A percentile compares a stretch with the other conserved stretches of the same genome.
Conservation (phyloP, 2,888 invertebrate species). For the Eurois occulta region DNA sequence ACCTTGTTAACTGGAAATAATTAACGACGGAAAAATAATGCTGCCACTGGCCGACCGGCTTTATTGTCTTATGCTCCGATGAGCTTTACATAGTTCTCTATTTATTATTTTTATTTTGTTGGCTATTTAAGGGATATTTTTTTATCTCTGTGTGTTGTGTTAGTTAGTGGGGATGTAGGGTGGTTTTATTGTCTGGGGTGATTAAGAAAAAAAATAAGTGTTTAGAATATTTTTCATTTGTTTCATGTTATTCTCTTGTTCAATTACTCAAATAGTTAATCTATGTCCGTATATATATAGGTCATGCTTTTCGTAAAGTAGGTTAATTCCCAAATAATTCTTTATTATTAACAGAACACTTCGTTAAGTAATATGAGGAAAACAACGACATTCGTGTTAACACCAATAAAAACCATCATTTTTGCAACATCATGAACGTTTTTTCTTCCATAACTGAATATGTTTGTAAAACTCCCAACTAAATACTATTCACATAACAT, state of each 20-base stretch:
- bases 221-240: background rate
- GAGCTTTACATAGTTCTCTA: constrained; percentile 53
- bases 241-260: background rate
- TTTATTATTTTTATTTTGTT: constrained; percentile 47
- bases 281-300: background rate
- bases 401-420: background rate
- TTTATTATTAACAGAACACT: background rate
- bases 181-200: background rate
- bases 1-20: constrained; percentile 90
- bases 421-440: background rate
- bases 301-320: background rate
- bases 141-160: background rate
- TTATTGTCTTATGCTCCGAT: constrained; percentile 64
- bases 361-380: background rate
- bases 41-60: constrained; percentile 66
- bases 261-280: too few species aligned
- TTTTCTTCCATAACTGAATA: background rate
- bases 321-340: background rate
- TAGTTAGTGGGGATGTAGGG: background rate
- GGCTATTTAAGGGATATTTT: constrained; percentile 15
- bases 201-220: background rate
- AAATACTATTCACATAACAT: constrained; percentile 30
- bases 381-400: background rate
- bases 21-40: constrained; percentile 88
- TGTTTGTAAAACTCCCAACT: constrained; percentile 1